Percentiles rank a stretch among this genome's conserved stretches.
These are phyloP conservation scores for Hyperopisus bebe DNA, from an alignment of 2,113 vertebrate genomes.

Conservation along the genomic window DNA sequence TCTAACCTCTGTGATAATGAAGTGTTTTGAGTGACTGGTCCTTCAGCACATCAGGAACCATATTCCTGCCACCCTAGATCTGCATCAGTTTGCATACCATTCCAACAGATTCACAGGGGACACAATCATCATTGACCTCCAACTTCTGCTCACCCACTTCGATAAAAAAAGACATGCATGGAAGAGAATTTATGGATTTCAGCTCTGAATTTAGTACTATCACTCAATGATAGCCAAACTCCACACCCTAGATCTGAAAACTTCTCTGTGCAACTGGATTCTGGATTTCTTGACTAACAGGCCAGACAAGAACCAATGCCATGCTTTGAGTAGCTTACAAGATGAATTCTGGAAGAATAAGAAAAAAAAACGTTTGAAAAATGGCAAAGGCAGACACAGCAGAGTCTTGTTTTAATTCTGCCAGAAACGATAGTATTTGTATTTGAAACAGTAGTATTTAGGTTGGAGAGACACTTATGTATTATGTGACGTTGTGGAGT, in stretches of 20 bases:
- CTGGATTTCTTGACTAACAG: not conserved
- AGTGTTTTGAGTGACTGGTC: not conserved
- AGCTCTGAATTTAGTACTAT: not conserved
- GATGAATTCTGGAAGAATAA: too few species aligned
- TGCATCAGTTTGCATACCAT: not conserved
- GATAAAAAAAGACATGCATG: not conserved
- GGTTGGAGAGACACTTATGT: too few species aligned
- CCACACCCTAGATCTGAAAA: not conserved
- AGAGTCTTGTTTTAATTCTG: too few species aligned
- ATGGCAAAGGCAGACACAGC: too few species aligned
- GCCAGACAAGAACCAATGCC: too few species aligned
- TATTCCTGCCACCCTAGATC: not conserved
- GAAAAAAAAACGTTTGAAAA: too few species aligned
- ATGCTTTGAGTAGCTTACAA: too few species aligned
- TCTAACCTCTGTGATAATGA: not conserved
- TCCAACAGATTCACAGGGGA: not conserved
- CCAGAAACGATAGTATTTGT: too few species aligned
- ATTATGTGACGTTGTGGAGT: too few species aligned
- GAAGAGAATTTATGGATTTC: not conserved
- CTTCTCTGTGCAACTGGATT: not conserved
- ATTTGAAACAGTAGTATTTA: too few species aligned
- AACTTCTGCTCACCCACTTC: not conserved
- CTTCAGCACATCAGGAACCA: not conserved
- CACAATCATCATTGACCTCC: not conserved
- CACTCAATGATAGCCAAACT: not conserved